phyloP scores from a whole-genome alignment of 2,113 vertebrate species.

The Muntiacus muntjak region DNA sequence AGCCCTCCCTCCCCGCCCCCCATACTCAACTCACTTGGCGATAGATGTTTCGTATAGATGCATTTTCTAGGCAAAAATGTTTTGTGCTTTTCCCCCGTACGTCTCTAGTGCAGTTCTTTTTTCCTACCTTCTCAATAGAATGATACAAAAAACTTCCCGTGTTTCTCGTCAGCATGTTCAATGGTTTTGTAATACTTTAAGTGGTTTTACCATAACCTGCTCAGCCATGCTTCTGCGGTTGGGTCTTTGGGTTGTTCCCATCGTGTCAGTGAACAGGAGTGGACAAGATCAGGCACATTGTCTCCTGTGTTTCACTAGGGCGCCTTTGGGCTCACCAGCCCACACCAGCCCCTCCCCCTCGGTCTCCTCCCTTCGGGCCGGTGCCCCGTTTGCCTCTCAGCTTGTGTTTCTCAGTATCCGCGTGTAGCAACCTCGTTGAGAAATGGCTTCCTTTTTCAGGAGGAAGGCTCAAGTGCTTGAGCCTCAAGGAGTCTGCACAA shows the following conservation, averaged over 20 bases:
- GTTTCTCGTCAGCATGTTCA: background rate
- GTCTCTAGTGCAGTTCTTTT: background rate
- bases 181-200: background rate
- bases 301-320: background rate
- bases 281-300: background rate
- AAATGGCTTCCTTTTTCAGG: slow-evolving; percentile 64
- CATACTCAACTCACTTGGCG: background rate
- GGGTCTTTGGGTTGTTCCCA: background rate
- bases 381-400: background rate
- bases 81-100: background rate
- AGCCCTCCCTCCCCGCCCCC: background rate
- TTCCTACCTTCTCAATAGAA: background rate
- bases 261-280: background rate
- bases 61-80: background rate
- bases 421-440: slow-evolving; percentile 68
- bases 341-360: background rate
- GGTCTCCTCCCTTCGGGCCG: background rate
- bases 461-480: slow-evolving; percentile 6
- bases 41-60: background rate
- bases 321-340: fast-evolving
- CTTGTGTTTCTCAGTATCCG: slow-evolving; percentile 49
- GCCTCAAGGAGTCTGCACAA: background rate
- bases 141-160: background rate
- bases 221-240: background rate
- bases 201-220: background rate